Evolutionary conservation across 2,797 vertebrate species (phyloP), one percentile per base, ranked within the genome.

Genomic region (Potorous gilbertii): DNA sequence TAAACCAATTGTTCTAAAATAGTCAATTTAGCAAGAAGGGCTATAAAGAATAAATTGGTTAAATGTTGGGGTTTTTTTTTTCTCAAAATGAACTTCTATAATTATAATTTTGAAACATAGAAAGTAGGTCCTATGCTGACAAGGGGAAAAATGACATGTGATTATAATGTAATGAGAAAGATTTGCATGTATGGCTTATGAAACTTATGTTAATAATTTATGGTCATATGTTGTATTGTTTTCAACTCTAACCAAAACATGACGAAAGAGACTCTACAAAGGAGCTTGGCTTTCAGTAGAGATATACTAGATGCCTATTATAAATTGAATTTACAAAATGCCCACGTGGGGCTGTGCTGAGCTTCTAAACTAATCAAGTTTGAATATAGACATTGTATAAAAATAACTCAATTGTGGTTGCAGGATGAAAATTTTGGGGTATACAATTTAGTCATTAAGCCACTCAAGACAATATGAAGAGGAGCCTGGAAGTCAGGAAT

Each of bases 1-100:
- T 97, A 50, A 87, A 28, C 24, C 24, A 50, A 40, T 90, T 27
- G 92, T 21, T 90, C 90, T 89, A 94, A 95, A 95, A 92, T 50
- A 93, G 50, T 54, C 94, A 62, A 27, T 93, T 50, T 90, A 18
- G 10, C 3, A 90, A 66, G 10, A 90, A 95, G 29, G 3, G 14
- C 27, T 95, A 74, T 21, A 55, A 91, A 91, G 94, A 59, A 81
- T 91, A 94, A 96, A 94, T 93, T 59, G 24, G 6, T 18, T 57
- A 52, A 62, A 90, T 92, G 91, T 54, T 87, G 92, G 3, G 5
- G 50, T n/a, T 50, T 50, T 52, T 87, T 87, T 87, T 87, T 40
- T 87, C 74, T 24, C 40, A 94, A 91, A 91, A 94, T 59, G 66
- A 14, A 91, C 55, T 50, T 90, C 55, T 34, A 0, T 16, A 93